Base-by-base conservation (phyloP, 2,888 invertebrate genomes). In the Peribatodes rhomboidaria region DNA sequence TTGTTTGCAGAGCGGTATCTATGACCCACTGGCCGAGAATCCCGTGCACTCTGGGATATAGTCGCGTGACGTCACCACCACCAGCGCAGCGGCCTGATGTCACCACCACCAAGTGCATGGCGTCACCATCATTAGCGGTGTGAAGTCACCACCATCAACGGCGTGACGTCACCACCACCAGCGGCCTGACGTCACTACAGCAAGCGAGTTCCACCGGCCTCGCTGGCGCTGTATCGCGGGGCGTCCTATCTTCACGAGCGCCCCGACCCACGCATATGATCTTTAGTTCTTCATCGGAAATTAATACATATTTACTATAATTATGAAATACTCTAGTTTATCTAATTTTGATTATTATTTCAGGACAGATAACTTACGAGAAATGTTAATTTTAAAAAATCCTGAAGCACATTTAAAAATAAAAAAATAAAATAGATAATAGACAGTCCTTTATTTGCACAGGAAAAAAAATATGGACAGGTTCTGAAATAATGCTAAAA, bases 1-100 rank as follows among this genome's bases (percentile, higher is more conserved):
- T 4, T 16, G 41, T 6, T 78, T 75, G 1, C 80, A 86, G 86
- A 74, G 73, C 50, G 83, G 82, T 20, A 69, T 79, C 42, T 87
- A 85, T 81, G 85, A 86, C 14, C 81, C 85, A 68, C 65, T 66
- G 35, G 68, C 69, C 22, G 70, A 69, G n/a, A 75, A 76, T 35
- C 67, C 59, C 22, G 78, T 72, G 72, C 83, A 76, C 71, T 79
- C 79, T 78, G 87, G 83, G 65, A 87, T 85, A 49, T 88, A 83
- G 70, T 70, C 53, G 53, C 53, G 39, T 10, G 50, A 35, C 50
- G 33, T 35, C 33, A 35, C 18, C 16, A 1, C 27, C 22, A n/a
- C 11, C 44, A 11, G 11, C 27, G 13, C n/a, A 7, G 8, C 46
- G 31, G 22, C 47, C 31, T 14, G 13, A 33, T 16, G 14, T 14